These are phyloP conservation scores for Phodopus roborovskii DNA, from an alignment of 2,113 vertebrate species.

Conservation along the genomic window DNA sequence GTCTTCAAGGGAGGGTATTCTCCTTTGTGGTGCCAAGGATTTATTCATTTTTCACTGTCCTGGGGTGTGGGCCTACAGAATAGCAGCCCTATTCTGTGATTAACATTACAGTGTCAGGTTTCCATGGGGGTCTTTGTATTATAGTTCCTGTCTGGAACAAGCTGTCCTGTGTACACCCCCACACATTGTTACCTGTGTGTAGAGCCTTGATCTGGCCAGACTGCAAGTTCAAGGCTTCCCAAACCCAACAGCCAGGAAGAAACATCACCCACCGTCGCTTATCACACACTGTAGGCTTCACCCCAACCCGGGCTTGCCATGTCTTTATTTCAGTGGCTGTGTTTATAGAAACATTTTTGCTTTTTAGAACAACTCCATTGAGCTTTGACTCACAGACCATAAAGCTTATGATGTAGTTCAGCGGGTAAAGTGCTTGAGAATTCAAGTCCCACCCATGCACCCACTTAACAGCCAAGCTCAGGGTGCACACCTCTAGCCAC, in stretches of 20 bases:
- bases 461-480: background rate
- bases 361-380: background rate
- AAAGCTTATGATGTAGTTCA: background rate
- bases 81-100: background rate
- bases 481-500: background rate
- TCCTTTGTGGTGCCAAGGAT: background rate
- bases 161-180: background rate
- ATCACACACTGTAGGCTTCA: no score
- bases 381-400: background rate
- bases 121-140: background rate
- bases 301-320: background rate
- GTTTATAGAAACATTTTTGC: background rate
- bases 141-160: background rate
- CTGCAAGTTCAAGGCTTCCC: background rate
- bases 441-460: background rate
- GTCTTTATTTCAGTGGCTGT: background rate
- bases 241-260: background rate
- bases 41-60: background rate
- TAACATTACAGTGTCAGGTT: background rate
- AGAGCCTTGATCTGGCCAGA: no score
- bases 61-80: background rate
- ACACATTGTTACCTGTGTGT: no score
- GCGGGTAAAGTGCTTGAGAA: background rate
- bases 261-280: background rate
- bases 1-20: background rate